phyloP scores from a whole-genome alignment of 2,113 vertebrate genomes.

The Alexandromys fortis region DNA sequence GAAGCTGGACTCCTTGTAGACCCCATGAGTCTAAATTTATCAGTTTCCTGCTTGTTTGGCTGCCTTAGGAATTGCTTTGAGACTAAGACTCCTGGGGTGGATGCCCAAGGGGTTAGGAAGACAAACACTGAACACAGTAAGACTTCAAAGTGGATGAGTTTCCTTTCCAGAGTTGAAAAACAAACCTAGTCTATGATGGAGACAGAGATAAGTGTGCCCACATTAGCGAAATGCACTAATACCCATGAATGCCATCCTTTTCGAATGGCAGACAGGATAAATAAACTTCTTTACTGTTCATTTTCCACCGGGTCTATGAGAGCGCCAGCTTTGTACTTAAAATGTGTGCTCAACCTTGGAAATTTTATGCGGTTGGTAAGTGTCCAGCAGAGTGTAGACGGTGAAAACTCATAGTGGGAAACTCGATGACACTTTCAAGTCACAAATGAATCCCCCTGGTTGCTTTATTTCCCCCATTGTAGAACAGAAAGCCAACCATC shows the following conservation, averaged over 20 bases:
- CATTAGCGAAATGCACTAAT: not conserved
- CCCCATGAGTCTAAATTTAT: not conserved
- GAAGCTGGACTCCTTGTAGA: not conserved
- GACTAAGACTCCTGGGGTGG: not conserved
- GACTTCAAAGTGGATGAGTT: not conserved
- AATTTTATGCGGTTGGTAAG: not conserved
- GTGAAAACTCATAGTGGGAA: not conserved
- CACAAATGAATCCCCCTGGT: not conserved
- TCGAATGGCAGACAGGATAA: not conserved
- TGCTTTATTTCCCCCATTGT: not conserved
- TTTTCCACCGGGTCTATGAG: slow-evolving; percentile 18
- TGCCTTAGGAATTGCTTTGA: not conserved
- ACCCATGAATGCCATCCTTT: not conserved
- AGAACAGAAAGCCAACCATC: not conserved
- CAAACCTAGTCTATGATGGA: not conserved
- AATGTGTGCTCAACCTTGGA: not conserved
- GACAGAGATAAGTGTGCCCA: not conserved
- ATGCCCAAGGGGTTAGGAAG: not conserved
- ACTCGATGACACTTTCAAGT: not conserved
- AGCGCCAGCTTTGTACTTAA: not conserved
- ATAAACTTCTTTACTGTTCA: not conserved
- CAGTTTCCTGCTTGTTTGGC: not conserved
- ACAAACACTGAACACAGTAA: not conserved
- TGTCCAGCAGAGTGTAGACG: not conserved
- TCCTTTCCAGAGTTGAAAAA: slow-evolving; percentile 3